Base-by-base conservation (phyloP, 2,797 vertebrate genomes). In the Cossypha niveicapilla region DNA sequence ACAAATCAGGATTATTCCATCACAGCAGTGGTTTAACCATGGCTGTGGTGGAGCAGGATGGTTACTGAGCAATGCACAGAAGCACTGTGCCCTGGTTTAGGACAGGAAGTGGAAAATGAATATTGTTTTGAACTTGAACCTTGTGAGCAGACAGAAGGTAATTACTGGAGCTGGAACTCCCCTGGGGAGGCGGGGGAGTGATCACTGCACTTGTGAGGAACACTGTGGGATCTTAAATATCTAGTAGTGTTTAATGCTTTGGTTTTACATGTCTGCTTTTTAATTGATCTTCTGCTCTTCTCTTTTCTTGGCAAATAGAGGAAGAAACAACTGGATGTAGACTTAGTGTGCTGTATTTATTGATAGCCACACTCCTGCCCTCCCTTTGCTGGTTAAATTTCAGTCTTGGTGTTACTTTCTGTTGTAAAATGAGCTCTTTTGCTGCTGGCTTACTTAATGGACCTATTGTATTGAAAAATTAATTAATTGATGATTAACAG, bases 111-210 rank as follows among this genome's bases (percentile, higher is more conserved):
- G 72, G 92, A 74, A 91, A 96, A 94, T 77, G 65, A 96, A 86
- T 95, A 95, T 95, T 92, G 86, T 93, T 91, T 95, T 95, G 86
- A 93, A 96, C 96, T 96, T 95, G 84, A 94, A 91, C 93, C 86
- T 48, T 16, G 70, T 7, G 44, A 93, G 87, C 82, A 91, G 88
- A 63, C 78, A 50, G 90, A 88, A 89, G 66, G 92, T 87, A 94
- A 92, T 96, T 95, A 93, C 41, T 7, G 4, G 82, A 78, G 77
- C 81, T 58, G 39, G 39, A 83, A 83, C 66, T 96, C 91, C 75
- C 83, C 25, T 0, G 18, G 95, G 62, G 75, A 32, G 28, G 78
- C 0, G 3, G 54, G 53, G 62, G 72, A 93, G 89, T 18, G 62
- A 83, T 92, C 77, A 4, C 61, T 37, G 22, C 57, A 10, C 84